Conservation (phyloP, 2,113 vertebrate genomes). For the Nesospiza acunhae region DNA sequence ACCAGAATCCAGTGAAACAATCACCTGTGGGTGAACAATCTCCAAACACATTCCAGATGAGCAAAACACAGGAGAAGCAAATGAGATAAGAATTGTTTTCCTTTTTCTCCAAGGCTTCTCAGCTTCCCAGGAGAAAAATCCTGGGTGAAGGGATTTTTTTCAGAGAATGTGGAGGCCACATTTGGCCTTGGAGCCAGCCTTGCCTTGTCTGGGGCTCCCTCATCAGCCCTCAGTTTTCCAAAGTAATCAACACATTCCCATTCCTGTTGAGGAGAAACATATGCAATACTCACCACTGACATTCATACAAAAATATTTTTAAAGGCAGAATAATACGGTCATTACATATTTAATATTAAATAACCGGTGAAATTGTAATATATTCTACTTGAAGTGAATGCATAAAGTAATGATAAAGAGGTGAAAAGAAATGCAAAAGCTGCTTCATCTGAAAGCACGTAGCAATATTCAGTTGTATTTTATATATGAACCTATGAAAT, state of each 20-base stretch:
- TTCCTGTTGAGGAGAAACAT: not conserved
- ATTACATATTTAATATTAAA: conserved; percentile 24
- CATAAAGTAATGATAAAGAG: not conserved
- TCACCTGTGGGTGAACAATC: too few species aligned
- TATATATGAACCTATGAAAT: conserved; percentile 57
- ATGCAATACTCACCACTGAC: not conserved
- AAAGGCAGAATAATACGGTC: not conserved
- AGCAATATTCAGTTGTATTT: conserved; percentile 66
- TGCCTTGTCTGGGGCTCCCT: not conserved
- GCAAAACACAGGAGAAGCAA: too few species aligned
- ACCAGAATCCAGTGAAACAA: too few species aligned
- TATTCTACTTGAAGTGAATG: conserved; percentile 7
- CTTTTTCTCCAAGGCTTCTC: too few species aligned
- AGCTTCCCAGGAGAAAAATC: too few species aligned
- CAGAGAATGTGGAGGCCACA: too few species aligned
- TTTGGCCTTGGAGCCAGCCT: not conserved
- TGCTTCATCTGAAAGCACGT: conserved; percentile 39
- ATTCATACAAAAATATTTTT: not conserved
- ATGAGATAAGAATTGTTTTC: too few species aligned
- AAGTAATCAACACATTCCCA: not conserved
- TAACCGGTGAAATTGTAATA: conserved; percentile 17
- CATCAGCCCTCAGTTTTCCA: not conserved
- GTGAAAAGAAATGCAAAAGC: not conserved
- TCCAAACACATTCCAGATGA: too few species aligned
- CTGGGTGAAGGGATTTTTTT: too few species aligned